Evolutionary conservation across 2,888 invertebrate species (phyloP).

Genomic region (Xylota segnis): DNA sequence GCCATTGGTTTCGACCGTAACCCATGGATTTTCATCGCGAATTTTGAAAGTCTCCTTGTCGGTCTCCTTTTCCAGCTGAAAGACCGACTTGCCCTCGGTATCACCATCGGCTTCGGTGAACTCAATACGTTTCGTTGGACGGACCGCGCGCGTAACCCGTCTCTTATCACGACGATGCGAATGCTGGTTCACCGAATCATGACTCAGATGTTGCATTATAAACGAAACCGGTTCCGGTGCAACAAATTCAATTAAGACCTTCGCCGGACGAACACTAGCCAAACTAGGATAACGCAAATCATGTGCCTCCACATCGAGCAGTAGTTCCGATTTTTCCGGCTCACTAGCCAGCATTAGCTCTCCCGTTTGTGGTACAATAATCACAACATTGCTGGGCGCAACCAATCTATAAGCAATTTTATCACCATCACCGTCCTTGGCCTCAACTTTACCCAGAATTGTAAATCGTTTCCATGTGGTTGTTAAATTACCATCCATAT

Average conservation of each 20-base stretch:
- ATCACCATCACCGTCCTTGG: constrained; percentile 96
- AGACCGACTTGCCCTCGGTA: constrained; percentile 94
- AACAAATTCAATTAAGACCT: constrained; percentile 91
- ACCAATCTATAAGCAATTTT: constrained; percentile 94
- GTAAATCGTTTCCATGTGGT: constrained; percentile 91
- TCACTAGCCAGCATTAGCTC: constrained; percentile 93
- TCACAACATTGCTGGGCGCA: constrained; percentile 92
- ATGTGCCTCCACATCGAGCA: constrained; percentile 92
- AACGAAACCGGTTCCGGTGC: constrained; percentile 86
- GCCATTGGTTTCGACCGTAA: constrained; percentile 95
- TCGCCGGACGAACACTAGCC: constrained; percentile 89
- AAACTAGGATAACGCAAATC: constrained; percentile 91
- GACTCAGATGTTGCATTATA: constrained; percentile 86
- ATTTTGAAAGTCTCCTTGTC: constrained; percentile 97
- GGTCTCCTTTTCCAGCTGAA: constrained; percentile 95
- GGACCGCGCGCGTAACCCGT: constrained; percentile 94
- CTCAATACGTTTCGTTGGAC: constrained; percentile 96
- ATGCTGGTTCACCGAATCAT: constrained; percentile 84
- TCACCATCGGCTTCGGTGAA: constrained; percentile 96
- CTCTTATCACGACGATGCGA: constrained; percentile 90
- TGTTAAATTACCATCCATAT: constrained; percentile 85
- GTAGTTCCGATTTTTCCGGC: constrained; percentile 88
- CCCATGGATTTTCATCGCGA: constrained; percentile 97
- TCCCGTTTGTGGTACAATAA: constrained; percentile 97
- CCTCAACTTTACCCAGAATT: constrained; percentile 93